Percentiles rank a stretch among this genome's conserved stretches.
These are phyloP conservation scores for Torymus texanus DNA, from an alignment of 2,888 invertebrate genomes.

Conservation along the genomic window DNA sequence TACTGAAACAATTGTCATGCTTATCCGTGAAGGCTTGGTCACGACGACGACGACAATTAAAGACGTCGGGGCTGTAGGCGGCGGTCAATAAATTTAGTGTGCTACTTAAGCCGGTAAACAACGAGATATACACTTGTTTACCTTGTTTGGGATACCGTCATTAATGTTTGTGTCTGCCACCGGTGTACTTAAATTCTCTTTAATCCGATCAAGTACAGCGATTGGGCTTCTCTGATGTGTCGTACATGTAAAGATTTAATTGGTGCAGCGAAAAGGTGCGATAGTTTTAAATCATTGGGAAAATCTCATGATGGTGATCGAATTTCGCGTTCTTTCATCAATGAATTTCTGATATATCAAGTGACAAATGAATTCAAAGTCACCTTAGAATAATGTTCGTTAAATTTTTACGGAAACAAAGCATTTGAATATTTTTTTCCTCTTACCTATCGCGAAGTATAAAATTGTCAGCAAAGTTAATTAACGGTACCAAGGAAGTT, in stretches of 20 bases:
- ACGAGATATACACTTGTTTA: background rate
- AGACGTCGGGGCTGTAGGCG: constrained; percentile 23
- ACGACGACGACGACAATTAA: constrained; percentile 21
- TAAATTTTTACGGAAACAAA: no score
- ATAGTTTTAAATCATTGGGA: no score
- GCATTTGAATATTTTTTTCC: no score
- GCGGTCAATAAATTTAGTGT: constrained; percentile 12
- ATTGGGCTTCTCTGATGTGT: background rate
- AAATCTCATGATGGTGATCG: no score
- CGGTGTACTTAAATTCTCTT: background rate
- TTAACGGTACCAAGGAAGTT: background rate
- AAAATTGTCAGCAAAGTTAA: background rate
- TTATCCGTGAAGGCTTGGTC: constrained; percentile 39
- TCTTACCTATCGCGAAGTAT: background rate
- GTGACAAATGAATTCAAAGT: no score
- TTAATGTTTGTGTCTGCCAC: background rate
- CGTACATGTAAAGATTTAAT: no score
- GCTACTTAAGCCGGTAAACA: background rate
- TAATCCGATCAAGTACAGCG: background rate
- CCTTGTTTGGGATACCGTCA: constrained; percentile 5
- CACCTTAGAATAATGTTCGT: no score
- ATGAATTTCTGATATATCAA: no score
- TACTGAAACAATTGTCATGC: constrained; percentile 22
- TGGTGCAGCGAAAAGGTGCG: no score
- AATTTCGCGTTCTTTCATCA: no score